Conservation (phyloP, 2,797 vertebrate species). For the Acanthis flammea region DNA sequence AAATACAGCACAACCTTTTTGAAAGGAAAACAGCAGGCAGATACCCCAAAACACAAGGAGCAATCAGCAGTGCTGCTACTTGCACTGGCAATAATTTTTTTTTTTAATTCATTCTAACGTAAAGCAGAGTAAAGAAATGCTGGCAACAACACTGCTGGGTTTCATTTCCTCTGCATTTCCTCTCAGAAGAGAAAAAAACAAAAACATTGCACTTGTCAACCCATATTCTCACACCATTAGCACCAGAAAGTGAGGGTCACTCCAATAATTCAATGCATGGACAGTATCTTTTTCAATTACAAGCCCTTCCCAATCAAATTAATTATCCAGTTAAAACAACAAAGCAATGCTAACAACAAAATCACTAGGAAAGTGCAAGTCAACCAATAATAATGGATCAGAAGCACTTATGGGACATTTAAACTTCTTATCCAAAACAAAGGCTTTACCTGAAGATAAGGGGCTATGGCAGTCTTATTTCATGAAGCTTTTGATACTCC, state of each 20-base stretch:
- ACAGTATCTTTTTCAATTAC: not conserved
- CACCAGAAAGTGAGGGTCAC: not conserved
- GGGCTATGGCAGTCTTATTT: not conserved
- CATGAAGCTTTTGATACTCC: not conserved
- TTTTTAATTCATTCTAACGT: not conserved
- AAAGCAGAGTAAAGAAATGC: not conserved
- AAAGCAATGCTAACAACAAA: not conserved
- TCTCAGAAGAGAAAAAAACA: not conserved
- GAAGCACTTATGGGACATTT: not conserved
- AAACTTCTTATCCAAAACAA: not conserved
- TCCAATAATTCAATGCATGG: not conserved
- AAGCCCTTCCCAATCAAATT: not conserved
- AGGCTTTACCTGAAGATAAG: not conserved
- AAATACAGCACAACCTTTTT: not conserved
- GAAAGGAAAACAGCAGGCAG: not conserved
- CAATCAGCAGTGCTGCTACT: not conserved
- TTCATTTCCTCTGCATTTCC: not conserved
- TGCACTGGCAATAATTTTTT: not conserved
- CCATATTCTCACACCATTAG: not conserved
- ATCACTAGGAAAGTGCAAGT: not conserved
- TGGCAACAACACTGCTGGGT: rapidly evolving
- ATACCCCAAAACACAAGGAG: not conserved
- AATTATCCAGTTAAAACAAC: not conserved
- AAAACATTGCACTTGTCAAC: not conserved
- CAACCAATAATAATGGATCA: not conserved